phyloP scores from a whole-genome alignment of 2,113 vertebrate genomes.

The Pollachius pollachius region DNA sequence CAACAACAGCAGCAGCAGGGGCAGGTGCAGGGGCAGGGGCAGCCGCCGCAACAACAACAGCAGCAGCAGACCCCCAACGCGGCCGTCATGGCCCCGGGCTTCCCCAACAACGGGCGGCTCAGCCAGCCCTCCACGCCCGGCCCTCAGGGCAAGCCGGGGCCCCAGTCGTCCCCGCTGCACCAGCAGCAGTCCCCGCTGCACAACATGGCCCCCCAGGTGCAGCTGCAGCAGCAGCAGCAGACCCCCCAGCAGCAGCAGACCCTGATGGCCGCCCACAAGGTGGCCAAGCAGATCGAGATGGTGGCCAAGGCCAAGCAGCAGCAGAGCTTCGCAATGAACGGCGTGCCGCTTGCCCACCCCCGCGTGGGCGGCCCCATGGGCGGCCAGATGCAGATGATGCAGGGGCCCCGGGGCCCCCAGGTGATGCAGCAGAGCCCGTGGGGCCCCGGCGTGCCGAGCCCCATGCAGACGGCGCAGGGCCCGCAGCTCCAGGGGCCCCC shows the following conservation, averaged over 20 bases:
- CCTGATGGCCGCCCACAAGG: constrained; percentile 82
- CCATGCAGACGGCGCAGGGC: constrained; percentile 63
- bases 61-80: constrained; percentile 73
- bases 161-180: constrained; percentile 77
- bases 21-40: constrained; percentile 32
- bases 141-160: constrained; percentile 85
- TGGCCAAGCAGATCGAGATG: constrained; percentile 89
- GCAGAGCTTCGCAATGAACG: constrained; percentile 76
- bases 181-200: constrained; percentile 84
- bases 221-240: constrained; percentile 58
- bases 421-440: constrained; percentile 88
- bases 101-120: constrained; percentile 80
- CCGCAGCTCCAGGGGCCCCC: constrained; percentile 71
- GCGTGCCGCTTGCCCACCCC: constrained; percentile 82
- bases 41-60: constrained; percentile 39
- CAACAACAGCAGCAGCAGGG: constrained; percentile 33
- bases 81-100: constrained; percentile 81
- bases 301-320: constrained; percentile 79
- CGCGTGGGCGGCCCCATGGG: constrained; percentile 83
- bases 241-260: constrained; percentile 72
- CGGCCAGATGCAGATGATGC: constrained; percentile 83
- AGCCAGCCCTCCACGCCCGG: constrained; percentile 85
- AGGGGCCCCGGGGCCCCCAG: constrained; percentile 80
- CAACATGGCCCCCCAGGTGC: constrained; percentile 68
- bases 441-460: constrained; percentile 68